A percentile compares a stretch with the other conserved stretches of the same genome.
Conservation (phyloP, 2,797 vertebrate genomes). For the Sandelia bainsii region DNA sequence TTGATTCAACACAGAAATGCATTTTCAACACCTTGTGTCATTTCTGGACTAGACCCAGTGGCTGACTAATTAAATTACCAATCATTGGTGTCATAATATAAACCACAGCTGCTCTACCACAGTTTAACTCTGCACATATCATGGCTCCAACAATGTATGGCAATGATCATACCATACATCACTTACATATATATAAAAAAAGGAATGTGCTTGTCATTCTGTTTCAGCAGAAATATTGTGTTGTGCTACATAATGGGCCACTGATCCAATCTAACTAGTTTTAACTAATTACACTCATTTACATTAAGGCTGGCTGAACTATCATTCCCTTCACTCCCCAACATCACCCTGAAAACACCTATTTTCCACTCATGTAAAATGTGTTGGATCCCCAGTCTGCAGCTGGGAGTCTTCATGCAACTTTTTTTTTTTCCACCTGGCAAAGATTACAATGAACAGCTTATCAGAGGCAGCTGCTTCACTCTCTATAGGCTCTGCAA, state of each 20-base stretch:
- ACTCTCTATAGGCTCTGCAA: constrained; percentile 61
- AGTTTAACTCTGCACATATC: not conserved
- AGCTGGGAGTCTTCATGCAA: constrained; percentile 44
- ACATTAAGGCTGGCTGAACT: constrained; percentile 51
- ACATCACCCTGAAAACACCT: constrained; percentile 31
- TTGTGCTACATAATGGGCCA: constrained; percentile 28
- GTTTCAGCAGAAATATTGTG: constrained; percentile 6
- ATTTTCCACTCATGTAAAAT: constrained; percentile 19
- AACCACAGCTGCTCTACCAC: constrained; percentile 7
- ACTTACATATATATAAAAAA: not conserved
- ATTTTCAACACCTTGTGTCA: constrained; percentile 1
- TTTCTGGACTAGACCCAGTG: constrained; percentile 1
- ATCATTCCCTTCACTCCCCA: constrained; percentile 9
- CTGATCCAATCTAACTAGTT: constrained; percentile 39
- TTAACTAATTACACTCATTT: constrained; percentile 59
- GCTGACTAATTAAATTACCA: constrained; percentile 9
- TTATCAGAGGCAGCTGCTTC: constrained; percentile 71
- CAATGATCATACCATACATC: no score
- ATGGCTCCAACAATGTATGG: no score
- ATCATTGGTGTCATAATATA: not conserved
- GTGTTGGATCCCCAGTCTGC: constrained; percentile 34
- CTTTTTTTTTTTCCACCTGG: constrained; percentile 38
- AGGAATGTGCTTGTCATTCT: not conserved
- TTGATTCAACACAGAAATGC: constrained; percentile 8
- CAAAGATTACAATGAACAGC: constrained; percentile 52